Evolutionary conservation across 2,888 invertebrate species (phyloP).

Genomic region (Darwinula stevensoni): DNA sequence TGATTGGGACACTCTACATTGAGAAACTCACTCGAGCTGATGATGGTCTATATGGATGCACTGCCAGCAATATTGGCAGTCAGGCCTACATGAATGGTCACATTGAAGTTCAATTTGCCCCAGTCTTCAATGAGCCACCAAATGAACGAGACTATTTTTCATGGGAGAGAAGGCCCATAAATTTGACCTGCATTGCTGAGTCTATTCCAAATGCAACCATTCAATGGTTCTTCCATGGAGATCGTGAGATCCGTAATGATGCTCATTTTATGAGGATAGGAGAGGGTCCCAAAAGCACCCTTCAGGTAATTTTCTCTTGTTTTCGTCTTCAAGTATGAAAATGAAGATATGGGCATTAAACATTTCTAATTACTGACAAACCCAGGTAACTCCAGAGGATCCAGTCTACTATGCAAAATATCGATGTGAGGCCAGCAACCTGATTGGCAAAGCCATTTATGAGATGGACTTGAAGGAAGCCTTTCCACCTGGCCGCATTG

Average conservation of each 20-base stretch:
- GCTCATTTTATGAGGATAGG: slow-evolving; percentile 22
- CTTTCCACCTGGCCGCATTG: slow-evolving; percentile 30
- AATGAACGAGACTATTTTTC: slow-evolving; percentile 33
- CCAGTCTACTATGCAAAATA: slow-evolving; percentile 29
- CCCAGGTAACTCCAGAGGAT: slow-evolving; percentile 30
- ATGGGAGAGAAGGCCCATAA: slow-evolving; percentile 49
- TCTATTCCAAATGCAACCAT: slow-evolving; percentile 69
- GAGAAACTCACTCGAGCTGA: slow-evolving; percentile 31
- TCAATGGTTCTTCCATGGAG: slow-evolving; percentile 32
- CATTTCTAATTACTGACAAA: slow-evolving; percentile 7
- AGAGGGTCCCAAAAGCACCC: slow-evolving; percentile 35
- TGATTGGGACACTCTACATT: slow-evolving; percentile 31
- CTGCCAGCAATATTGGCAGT: slow-evolving; percentile 48
- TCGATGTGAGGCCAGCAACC: slow-evolving; percentile 50
- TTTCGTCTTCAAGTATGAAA: too few species aligned
- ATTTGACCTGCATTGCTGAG: slow-evolving; percentile 55
- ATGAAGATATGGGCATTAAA: slow-evolving; percentile 7
- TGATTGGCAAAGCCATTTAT: slow-evolving; percentile 32
- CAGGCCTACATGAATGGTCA: slow-evolving; percentile 45
- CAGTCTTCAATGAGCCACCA: slow-evolving; percentile 39
- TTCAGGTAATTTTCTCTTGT: slow-evolving; percentile 17
- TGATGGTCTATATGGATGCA: slow-evolving; percentile 65
- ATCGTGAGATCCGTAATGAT: slow-evolving; percentile 13
- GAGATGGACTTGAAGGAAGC: slow-evolving; percentile 43
- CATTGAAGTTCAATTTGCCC: slow-evolving; percentile 47